Evolutionary conservation across 1,140 invertebrate genomes (phyloP), one percentile per base, ranked within the genome.

Genomic region (Lepidotrigona ventralis): DNA sequence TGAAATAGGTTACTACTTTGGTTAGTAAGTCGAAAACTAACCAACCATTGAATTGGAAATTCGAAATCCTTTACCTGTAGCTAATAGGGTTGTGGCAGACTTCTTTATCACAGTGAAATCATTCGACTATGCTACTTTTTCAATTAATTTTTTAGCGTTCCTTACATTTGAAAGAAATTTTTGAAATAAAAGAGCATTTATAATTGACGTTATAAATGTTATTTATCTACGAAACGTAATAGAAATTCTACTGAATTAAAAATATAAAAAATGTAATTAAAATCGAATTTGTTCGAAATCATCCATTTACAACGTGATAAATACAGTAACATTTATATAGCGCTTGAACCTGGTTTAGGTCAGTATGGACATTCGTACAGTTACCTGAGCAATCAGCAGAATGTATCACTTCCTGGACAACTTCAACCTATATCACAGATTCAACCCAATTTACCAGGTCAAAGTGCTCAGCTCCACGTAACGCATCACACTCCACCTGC

Each of bases 381-480:
- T 58, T 93, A 93, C 84, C 91, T 93, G 81, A 85, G 88, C 80
- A 89, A 81, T 79, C 93, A 93, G 58, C 93, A 92, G 85, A 94
- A 86, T 69, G 88, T 93, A 58, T 89, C 90, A 58, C 86, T 93
- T 80, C 93, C 93, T 33, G 93, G 93, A 54, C 93, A 93, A 85
- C 86, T 93, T 71, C 93, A 92, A 79, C 85, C 93, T 60, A 78
- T 90, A 12, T n/a, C 89, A 26, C 90, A 90, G 68, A 87, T 93
- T 82, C 93, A 93, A 66, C 92, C 93, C 6, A 93, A 90, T 85
- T 89, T 94, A 58, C 92, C 93, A 6, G 93, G 93, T 39, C 93
- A 93, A 88, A 92, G 92, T 85, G 93, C 93, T 66, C 93, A 94
- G 63, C 90, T 94, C 15, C 93, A 94, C 81, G 93, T 94, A 63